Conservation (phyloP, 2,888 invertebrate species). For the Drosophila formosana region DNA sequence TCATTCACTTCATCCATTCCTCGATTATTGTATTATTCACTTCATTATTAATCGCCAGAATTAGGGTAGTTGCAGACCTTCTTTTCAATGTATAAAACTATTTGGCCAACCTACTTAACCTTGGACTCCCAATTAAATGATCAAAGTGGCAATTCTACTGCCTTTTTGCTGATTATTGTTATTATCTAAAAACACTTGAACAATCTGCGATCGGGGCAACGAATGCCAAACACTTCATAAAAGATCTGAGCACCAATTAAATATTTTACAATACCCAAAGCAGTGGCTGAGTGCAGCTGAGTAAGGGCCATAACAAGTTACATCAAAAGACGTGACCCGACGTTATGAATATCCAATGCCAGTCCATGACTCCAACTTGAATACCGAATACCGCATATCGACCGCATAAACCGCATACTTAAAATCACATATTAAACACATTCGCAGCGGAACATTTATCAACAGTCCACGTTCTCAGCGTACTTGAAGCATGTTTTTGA, state of each 20-base stretch:
- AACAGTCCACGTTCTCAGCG: slow-evolving; percentile 50
- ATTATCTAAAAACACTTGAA: slow-evolving; percentile 4
- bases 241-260: slow-evolving; percentile 50
- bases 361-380: slow-evolving; percentile 25
- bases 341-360: slow-evolving; percentile 50
- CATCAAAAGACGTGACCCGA: slow-evolving; percentile 51
- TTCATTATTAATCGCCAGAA: background rate
- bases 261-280: slow-evolving; percentile 52
- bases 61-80: background rate
- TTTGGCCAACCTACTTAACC: slow-evolving; percentile 1
- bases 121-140: slow-evolving; percentile 12
- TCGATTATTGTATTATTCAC: background rate
- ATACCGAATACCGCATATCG: slow-evolving; percentile 12
- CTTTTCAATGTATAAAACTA: background rate
- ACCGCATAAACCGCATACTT: slow-evolving; percentile 17
- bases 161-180: slow-evolving; percentile 14
- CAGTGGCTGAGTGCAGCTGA: slow-evolving; percentile 10
- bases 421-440: slow-evolving; percentile 9
- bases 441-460: slow-evolving; percentile 55
- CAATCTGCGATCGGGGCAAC: slow-evolving; percentile 29
- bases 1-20: background rate
- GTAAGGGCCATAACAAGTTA: slow-evolving; percentile 54
- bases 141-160: slow-evolving; percentile 26
- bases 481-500: slow-evolving; percentile 43
- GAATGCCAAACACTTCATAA: slow-evolving; percentile 45